A percentile compares a stretch with the other conserved stretches of the same genome.
phyloP scores from a whole-genome alignment of 2,113 vertebrate species.

The Echinops telfairi region DNA sequence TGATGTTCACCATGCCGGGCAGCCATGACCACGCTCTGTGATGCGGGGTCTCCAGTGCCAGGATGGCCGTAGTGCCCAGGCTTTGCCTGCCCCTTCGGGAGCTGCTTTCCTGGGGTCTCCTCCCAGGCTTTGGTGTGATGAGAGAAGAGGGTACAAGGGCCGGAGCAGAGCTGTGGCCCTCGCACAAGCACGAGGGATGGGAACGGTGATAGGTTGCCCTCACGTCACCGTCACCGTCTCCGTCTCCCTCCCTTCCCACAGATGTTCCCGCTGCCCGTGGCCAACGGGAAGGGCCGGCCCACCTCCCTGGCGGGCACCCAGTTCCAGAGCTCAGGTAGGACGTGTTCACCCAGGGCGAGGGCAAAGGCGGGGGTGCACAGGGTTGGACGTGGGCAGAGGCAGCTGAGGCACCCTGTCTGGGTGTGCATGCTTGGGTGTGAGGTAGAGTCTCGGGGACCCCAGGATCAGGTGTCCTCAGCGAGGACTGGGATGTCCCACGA shows the following conservation, averaged over 20 bases:
- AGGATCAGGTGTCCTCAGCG: no score
- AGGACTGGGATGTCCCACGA: not conserved
- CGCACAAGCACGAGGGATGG: not conserved
- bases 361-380: rapidly evolving
- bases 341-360: not conserved
- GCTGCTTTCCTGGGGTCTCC: no score
- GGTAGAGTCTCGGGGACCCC: not conserved
- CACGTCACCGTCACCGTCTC: no score
- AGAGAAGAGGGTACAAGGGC: no score
- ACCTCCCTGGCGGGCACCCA: conserved; percentile 95
- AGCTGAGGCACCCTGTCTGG: no score
- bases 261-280: conserved; percentile 98
- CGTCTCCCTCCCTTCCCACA: conserved; percentile 80
- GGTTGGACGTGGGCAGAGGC: not conserved
- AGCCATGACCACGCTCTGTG: no score
- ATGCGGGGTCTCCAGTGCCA: no score
- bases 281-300: conserved; percentile 97
- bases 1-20: no score
- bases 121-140: no score
- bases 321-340: conserved; percentile 95
- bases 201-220: not conserved
- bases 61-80: no score
- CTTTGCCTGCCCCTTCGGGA: no score
- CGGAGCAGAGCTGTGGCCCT: not conserved
- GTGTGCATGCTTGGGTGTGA: not conserved